phyloP scores from a whole-genome alignment of 2,888 invertebrate genomes.

The Onchidella celtica region DNA sequence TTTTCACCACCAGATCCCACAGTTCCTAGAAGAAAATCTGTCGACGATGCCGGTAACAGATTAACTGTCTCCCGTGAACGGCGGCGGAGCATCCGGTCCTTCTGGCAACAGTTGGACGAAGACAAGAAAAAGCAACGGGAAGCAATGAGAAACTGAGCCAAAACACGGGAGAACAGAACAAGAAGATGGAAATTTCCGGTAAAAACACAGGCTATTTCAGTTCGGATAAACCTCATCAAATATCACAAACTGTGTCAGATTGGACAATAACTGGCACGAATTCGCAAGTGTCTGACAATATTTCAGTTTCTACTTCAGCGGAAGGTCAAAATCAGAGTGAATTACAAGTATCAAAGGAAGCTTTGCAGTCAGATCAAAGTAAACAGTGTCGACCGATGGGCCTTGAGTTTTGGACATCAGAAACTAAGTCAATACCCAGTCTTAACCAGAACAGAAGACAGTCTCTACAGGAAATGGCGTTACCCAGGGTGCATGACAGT shows the following conservation, averaged over 20 bases:
- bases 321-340: too few species aligned
- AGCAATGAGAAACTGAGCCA: too few species aligned
- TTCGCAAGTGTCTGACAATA: too few species aligned
- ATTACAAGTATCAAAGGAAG: too few species aligned
- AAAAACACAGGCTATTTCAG: too few species aligned
- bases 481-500: not conserved
- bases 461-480: not conserved
- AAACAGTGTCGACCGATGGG: too few species aligned
- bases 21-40: not conserved
- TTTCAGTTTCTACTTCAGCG: too few species aligned
- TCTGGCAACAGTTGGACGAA: conserved; percentile 31
- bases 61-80: not conserved
- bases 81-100: conserved; percentile 24
- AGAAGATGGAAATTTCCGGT: not conserved
- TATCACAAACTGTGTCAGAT: too few species aligned
- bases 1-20: too few species aligned
- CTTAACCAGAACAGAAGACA: not conserved
- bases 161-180: not conserved
- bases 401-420: not conserved
- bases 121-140: conserved; percentile 27
- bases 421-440: not conserved
- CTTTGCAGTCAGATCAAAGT: too few species aligned
- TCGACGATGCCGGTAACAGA: not conserved
- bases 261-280: too few species aligned
- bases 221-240: too few species aligned